Conservation (phyloP, 2,797 vertebrate genomes). For the Sebastes paucispinis region DNA sequence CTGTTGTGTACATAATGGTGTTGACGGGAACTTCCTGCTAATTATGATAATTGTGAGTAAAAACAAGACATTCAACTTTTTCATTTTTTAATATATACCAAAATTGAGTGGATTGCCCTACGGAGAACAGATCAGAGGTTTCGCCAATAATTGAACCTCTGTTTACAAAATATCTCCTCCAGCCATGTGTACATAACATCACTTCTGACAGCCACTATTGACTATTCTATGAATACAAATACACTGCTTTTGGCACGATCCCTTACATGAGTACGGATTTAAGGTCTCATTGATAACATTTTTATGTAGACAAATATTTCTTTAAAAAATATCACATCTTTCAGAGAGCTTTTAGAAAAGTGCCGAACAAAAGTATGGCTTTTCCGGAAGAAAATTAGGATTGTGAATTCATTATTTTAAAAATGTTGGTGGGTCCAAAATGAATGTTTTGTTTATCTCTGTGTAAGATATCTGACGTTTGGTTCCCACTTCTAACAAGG, state of each 20-base stretch:
- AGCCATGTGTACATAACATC: constrained; percentile 43
- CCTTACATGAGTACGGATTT: not conserved
- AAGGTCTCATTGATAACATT: too few relatives aligned
- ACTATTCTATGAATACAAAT: constrained; percentile 30
- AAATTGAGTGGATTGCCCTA: not conserved
- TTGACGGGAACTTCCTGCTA: not conserved
- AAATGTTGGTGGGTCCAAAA: too few relatives aligned
- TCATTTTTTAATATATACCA: not conserved
- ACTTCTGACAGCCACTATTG: constrained; percentile 41
- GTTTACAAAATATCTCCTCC: constrained; percentile 53
- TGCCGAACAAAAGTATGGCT: too few relatives aligned
- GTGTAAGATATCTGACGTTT: too few relatives aligned
- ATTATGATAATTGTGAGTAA: not conserved
- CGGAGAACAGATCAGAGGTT: constrained; percentile 4
- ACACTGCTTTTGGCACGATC: not conserved
- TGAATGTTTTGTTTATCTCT: too few relatives aligned
- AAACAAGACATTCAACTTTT: not conserved
- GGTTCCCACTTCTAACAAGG: too few relatives aligned
- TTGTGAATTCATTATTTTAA: too few relatives aligned
- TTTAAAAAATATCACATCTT: too few relatives aligned
- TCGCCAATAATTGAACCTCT: constrained; percentile 14
- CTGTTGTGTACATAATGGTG: not conserved
- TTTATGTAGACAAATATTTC: too few relatives aligned
- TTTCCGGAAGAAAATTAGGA: too few relatives aligned
- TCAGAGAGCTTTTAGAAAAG: too few relatives aligned